phyloP scores from a whole-genome alignment of 2,797 vertebrate species.

The Peromyscus nudipes region DNA sequence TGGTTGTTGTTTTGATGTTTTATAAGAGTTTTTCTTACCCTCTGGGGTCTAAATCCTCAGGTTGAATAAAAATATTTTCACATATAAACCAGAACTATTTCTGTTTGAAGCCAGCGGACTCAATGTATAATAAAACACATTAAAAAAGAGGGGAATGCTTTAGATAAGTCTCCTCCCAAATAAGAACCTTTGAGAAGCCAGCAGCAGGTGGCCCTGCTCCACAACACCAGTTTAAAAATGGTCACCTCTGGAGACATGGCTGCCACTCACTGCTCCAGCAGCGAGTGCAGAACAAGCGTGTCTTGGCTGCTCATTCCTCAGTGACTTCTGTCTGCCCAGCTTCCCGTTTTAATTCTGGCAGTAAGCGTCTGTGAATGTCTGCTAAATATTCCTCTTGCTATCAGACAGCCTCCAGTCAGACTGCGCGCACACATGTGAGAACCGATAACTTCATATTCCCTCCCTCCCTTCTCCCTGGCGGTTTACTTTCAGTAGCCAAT shows the following conservation, averaged over 20 bases:
- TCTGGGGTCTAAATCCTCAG: neutral
- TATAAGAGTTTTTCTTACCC: neutral
- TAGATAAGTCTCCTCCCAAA: neutral
- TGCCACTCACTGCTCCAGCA: conserved; percentile 69
- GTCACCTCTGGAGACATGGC: conserved; percentile 56
- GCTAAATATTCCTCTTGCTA: conserved; percentile 80
- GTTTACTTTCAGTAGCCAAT: conserved; percentile 34
- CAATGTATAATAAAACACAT: neutral
- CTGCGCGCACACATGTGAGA: neutral
- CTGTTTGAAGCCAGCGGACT: neutral
- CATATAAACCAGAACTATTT: neutral
- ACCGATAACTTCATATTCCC: conserved; percentile 10
- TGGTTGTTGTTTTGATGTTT: neutral
- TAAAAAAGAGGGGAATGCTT: conserved; percentile 1
- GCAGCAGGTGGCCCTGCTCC: conserved; percentile 68
- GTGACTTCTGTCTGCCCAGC: conserved; percentile 71
- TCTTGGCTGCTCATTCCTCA: conserved; percentile 76
- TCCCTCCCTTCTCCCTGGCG: neutral
- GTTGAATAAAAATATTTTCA: neutral
- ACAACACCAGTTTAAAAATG: neutral
- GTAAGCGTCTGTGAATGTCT: conserved; percentile 75
- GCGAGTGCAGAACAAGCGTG: conserved; percentile 52
- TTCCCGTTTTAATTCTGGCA: conserved; percentile 76
- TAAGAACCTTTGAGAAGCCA: conserved; percentile 60
- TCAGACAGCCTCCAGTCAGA: conserved; percentile 42